Evolutionary conservation across 2,888 invertebrate species (phyloP).

Genomic region (Epistrophella euchroma): DNA sequence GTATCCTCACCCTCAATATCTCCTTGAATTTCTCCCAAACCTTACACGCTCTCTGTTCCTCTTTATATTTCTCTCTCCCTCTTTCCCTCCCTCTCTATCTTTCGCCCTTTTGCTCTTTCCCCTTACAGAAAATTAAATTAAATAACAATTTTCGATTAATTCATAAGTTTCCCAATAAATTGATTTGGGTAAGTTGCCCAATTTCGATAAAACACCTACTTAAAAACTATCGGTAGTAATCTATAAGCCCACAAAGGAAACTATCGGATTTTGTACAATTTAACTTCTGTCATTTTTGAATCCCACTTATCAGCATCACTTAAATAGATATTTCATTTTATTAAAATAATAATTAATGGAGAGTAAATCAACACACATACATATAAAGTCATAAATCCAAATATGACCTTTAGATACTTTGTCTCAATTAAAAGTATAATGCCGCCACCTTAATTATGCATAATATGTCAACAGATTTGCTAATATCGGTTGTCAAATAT

Average conservation of each 20-base stretch:
- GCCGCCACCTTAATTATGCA: slow-evolving; percentile 55
- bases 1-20: too few species aligned
- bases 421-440: slow-evolving; percentile 57
- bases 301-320: background rate
- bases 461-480: slow-evolving; percentile 67
- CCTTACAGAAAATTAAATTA: too few species aligned
- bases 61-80: too few species aligned
- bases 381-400: slow-evolving; percentile 41
- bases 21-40: too few species aligned
- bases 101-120: too few species aligned
- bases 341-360: slow-evolving; percentile 2
- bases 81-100: too few species aligned
- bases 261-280: background rate
- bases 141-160: too few species aligned
- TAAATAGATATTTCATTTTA: background rate
- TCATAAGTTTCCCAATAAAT: background rate
- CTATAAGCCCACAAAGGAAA: background rate
- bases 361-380: background rate
- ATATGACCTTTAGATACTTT: slow-evolving; percentile 56
- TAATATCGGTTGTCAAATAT: slow-evolving; percentile 54
- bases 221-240: background rate
- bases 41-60: too few species aligned
- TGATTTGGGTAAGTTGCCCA: background rate
- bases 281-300: background rate
- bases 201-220: background rate